Evolutionary conservation across 2,797 vertebrate species (phyloP).

Genomic region (Anomalospiza imberbis): DNA sequence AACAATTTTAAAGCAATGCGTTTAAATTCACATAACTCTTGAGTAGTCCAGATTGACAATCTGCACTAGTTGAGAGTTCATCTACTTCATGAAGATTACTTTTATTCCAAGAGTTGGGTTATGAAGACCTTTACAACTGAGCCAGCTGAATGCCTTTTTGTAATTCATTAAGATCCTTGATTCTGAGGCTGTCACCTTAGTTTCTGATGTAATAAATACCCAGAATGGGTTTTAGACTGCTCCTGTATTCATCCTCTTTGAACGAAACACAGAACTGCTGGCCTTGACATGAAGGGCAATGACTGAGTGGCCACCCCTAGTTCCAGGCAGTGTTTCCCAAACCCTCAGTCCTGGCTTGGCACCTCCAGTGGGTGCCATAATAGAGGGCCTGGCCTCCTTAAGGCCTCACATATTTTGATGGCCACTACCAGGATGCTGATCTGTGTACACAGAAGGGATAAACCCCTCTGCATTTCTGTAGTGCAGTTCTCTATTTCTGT

Average conservation of each 20-base stretch:
- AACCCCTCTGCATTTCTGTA: neutral
- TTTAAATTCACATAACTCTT: neutral
- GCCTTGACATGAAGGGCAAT: neutral
- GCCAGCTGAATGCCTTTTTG: neutral
- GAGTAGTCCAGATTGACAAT: neutral
- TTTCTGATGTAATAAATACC: neutral
- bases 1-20: neutral
- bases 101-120: neutral
- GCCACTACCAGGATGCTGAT: neutral
- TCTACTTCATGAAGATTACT: neutral
- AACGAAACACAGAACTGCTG: neutral
- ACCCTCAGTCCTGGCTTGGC: neutral
- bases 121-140: neutral
- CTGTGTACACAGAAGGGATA: neutral
- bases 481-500: neutral
- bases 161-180: neutral
- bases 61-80: neutral
- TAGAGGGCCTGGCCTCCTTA: neutral
- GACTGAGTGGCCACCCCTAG: neutral
- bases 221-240: neutral
- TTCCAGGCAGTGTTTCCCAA: neutral
- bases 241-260: neutral
- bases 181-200: neutral
- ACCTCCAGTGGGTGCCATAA: neutral
- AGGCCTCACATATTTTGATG: neutral